Percentiles rank a stretch among this genome's conserved stretches.
Evolutionary conservation across 2,113 vertebrate species (phyloP).

Genomic region (Daubentonia madagascariensis): DNA sequence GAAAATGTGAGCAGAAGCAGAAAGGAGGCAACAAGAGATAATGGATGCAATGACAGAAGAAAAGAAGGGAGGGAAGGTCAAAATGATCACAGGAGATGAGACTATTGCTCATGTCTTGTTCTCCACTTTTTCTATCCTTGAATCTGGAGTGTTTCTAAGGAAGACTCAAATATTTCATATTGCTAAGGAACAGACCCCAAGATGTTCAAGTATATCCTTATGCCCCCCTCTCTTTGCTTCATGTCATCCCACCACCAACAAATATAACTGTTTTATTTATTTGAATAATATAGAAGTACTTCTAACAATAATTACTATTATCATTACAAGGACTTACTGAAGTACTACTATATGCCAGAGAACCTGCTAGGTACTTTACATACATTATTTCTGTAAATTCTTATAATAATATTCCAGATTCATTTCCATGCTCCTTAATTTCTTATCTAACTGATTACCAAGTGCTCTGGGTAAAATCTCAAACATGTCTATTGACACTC

Average conservation of each 20-base stretch:
- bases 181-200: neutral
- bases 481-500: neutral
- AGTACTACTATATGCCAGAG: neutral
- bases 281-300: neutral
- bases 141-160: neutral
- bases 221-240: neutral
- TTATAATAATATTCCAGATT: neutral
- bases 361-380: neutral
- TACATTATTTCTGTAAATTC: neutral
- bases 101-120: neutral
- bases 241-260: neutral
- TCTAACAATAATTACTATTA: neutral
- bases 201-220: neutral
- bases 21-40: neutral
- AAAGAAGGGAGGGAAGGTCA: neutral
- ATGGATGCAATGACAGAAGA: neutral
- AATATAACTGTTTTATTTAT: neutral
- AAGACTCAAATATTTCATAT: neutral
- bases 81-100: neutral
- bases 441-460: neutral
- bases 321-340: neutral
- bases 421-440: neutral
- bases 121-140: neutral
- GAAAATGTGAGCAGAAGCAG: neutral
- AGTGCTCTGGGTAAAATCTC: neutral